phyloP scores from a whole-genome alignment of 1,140 invertebrate genomes.

The Heliconius eleuchia region DNA sequence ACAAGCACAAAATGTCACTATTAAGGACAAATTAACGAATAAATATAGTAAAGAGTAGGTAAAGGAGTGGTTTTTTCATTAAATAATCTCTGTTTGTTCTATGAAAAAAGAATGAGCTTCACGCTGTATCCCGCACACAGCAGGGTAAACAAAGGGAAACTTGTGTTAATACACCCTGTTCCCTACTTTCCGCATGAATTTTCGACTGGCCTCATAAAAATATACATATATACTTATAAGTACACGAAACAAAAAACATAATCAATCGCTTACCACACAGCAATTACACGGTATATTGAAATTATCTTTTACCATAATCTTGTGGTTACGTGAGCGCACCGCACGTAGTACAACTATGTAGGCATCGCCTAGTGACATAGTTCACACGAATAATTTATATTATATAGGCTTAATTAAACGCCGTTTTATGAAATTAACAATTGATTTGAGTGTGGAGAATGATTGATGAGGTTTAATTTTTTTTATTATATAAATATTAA shows the following conservation, averaged over 20 bases:
- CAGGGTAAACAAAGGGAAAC: too few species aligned
- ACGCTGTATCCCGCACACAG: too few species aligned
- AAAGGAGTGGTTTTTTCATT: too few species aligned
- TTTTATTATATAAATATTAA: neutral
- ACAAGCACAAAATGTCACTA: too few species aligned
- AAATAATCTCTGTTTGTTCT: too few species aligned
- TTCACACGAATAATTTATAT: slow-evolving; percentile 21
- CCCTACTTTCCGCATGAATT: too few species aligned
- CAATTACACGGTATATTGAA: slow-evolving; percentile 6
- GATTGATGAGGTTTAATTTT: neutral
- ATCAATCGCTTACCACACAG: neutral
- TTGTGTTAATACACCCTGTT: too few species aligned
- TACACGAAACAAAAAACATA: neutral
- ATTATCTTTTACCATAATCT: neutral
- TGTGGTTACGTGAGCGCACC: slow-evolving; percentile 14
- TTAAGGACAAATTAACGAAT: too few species aligned
- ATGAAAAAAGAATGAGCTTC: too few species aligned
- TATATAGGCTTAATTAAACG: too few species aligned
- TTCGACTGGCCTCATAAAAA: too few species aligned
- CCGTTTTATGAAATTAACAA: neutral
- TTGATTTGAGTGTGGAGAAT: neutral
- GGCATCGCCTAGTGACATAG: slow-evolving; percentile 15
- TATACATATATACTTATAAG: neutral
- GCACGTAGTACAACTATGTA: neutral
- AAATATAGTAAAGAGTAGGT: too few species aligned